Evolutionary conservation across 2,113 vertebrate genomes (phyloP).

Genomic region (Colistium nudipinnis): DNA sequence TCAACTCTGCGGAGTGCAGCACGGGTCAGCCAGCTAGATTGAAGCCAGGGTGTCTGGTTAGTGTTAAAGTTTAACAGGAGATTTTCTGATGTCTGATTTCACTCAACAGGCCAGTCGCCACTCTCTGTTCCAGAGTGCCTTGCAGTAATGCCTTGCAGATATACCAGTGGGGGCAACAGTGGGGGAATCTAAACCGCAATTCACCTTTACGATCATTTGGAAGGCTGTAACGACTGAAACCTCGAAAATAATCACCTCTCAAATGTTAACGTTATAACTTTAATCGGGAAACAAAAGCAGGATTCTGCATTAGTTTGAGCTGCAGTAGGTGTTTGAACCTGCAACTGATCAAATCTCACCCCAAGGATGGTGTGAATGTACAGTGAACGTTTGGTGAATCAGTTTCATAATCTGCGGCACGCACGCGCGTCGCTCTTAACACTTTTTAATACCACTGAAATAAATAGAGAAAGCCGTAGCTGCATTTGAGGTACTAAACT

Average conservation of each 20-base stretch:
- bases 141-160: slow-evolving; percentile 67
- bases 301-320: background rate
- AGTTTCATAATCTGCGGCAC: background rate
- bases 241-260: background rate
- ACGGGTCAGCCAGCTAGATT: slow-evolving; percentile 72
- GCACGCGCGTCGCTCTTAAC: no score
- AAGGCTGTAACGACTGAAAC: background rate
- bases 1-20: slow-evolving; percentile 72
- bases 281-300: background rate
- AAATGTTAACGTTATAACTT: background rate
- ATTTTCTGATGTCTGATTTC: slow-evolving; percentile 78
- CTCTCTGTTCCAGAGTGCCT: slow-evolving; percentile 56
- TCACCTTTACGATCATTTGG: background rate
- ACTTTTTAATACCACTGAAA: no score
- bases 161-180: background rate
- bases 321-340: background rate
- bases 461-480: background rate
- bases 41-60: slow-evolving; percentile 77
- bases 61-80: slow-evolving; percentile 71
- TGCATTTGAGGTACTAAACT: background rate
- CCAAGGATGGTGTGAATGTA: background rate
- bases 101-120: slow-evolving; percentile 59
- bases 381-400: background rate
- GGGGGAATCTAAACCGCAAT: background rate
- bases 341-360: slow-evolving; percentile 1